Base-by-base conservation (phyloP, 1,140 invertebrate species). In the Euura lappo region DNA sequence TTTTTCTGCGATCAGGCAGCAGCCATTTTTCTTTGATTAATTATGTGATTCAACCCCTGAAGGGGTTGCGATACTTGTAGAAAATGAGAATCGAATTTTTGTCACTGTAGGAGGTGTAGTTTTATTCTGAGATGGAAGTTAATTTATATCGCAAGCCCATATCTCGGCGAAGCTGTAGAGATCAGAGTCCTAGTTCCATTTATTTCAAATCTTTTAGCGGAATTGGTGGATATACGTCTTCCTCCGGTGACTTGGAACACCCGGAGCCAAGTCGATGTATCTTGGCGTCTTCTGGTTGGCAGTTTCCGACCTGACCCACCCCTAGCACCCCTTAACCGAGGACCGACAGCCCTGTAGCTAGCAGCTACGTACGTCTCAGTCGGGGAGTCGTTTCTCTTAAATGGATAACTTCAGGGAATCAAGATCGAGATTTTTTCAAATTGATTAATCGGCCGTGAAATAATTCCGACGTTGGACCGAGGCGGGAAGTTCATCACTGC, bases 171-270 rank as follows among this genome's bases (percentile, higher is more conserved):
- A 60, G 51, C 51, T 60, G 13, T 8, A 60, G 51, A 60, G 51
- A 60, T 60, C 51, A 60, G 51, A 60, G 51, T 60, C 51, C 51
- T 60, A 60, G 51, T 60, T 60, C 51, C 51, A 60, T 60, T 60
- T 60, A 60, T 60, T 60, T 60, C 51, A 60, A 60, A 60, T 60
- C 51, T 60, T 60, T 60, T 60, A 60, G 51, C 51, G 51, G 51
- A 60, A 60, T 60, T 60, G 51, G 51, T 60, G 51, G 51, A 60
- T 60, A 60, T 60, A 60, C 51, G 51, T 60, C 51, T 60, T 60
- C 51, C 51, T 60, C 51, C 51, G 51, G 51, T 60, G 51, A 60
- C 51, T 60, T n/a, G 51, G 51, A 60, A 60, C 51, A 60, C 51
- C 51, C 51, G 51, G 51, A 60, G 51, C 51, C 51, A 60, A 60